These are phyloP conservation scores for Cecropterus lyciades DNA, from an alignment of 1,140 invertebrate species.

Conservation along the genomic window DNA sequence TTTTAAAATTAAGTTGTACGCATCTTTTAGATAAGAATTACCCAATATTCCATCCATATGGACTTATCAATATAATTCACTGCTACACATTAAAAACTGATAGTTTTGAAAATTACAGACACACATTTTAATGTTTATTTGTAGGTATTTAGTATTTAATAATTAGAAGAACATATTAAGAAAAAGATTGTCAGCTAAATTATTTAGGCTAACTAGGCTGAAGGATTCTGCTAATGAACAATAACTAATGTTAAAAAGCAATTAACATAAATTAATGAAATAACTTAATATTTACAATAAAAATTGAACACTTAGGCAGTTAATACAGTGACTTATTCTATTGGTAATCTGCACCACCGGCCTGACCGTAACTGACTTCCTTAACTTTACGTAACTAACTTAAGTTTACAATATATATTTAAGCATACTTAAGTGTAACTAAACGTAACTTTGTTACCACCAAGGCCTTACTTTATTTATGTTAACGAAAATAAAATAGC, in stretches of 20 bases:
- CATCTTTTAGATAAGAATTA: too few species aligned
- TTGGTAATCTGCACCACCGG: constrained; percentile 84
- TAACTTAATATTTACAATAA: constrained; percentile 53
- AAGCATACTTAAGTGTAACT: constrained; percentile 21
- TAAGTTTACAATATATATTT: neutral
- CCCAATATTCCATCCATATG: too few species aligned
- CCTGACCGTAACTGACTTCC: constrained; percentile 52
- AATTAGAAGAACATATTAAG: too few species aligned
- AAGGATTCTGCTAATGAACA: too few species aligned
- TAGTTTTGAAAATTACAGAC: too few species aligned
- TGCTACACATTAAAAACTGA: too few species aligned
- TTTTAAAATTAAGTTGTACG: too few species aligned
- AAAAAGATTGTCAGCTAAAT: too few species aligned
- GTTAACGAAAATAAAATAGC: neutral
- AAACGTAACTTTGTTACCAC: constrained; percentile 32
- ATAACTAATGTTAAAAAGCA: constrained; percentile 18
- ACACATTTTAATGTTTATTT: too few species aligned
- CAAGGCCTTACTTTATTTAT: constrained; percentile 9
- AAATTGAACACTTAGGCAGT: constrained; percentile 76
- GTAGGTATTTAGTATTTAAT: too few species aligned
- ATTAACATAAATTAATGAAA: constrained; percentile 28
- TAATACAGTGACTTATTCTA: constrained; percentile 63
- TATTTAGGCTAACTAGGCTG: too few species aligned
- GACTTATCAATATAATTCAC: too few species aligned
- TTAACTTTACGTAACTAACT: constrained; percentile 39